Percentiles rank a stretch among this genome's conserved stretches.
Evolutionary conservation across 2,888 invertebrate genomes (phyloP).

Genomic region (Drosophila merina): DNA sequence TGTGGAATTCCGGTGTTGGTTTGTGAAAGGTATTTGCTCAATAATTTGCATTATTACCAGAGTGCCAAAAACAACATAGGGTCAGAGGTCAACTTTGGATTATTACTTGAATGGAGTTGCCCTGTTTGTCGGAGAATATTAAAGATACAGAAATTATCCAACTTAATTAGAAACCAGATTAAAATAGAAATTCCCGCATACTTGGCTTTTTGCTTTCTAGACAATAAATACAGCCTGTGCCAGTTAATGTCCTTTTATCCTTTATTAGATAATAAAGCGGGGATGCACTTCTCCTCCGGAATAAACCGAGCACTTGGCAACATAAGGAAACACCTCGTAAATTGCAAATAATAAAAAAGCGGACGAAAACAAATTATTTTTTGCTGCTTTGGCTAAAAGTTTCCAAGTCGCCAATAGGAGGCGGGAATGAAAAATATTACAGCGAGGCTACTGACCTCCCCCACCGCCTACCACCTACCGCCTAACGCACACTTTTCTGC

Average conservation of each 20-base stretch:
- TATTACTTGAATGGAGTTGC: not conserved
- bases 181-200: not conserved
- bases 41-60: conserved; percentile 34
- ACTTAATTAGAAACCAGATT: not conserved
- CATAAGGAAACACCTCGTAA: conserved; percentile 25
- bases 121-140: not conserved
- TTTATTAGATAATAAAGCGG: not conserved
- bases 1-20: conserved; percentile 18
- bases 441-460: conserved; percentile 20
- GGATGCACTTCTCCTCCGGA: conserved; percentile 4
- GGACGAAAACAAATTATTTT: conserved; percentile 39
- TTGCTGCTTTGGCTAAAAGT: conserved; percentile 34
- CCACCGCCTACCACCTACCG: not conserved
- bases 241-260: not conserved
- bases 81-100: not conserved
- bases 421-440: not conserved
- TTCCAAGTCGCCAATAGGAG: conserved; percentile 4
- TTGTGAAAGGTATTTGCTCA: conserved; percentile 28
- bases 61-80: conserved; percentile 16
- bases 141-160: not conserved
- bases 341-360: conserved; percentile 16
- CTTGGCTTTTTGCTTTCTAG: not conserved
- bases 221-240: not conserved
- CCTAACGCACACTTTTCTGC: not conserved
- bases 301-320: conserved; percentile 5